A percentile compares a stretch with the other conserved stretches of the same genome.
Evolutionary conservation across 2,113 vertebrate genomes (phyloP).

Genomic region (Spheniscus mendiculus): DNA sequence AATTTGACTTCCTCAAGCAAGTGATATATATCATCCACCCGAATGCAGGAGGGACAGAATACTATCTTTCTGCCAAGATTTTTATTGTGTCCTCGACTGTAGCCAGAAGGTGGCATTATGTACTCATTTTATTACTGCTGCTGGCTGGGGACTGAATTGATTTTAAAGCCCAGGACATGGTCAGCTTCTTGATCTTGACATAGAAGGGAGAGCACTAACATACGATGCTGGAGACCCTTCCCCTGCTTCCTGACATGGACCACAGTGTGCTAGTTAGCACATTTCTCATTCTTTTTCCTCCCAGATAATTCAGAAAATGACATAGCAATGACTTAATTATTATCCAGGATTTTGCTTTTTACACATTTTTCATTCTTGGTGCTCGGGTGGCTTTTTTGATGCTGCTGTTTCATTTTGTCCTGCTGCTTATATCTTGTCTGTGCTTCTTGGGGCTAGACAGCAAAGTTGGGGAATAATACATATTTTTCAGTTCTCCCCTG

Average conservation of each 20-base stretch:
- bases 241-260: background rate
- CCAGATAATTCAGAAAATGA: background rate
- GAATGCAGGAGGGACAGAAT: background rate
- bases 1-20: conserved; percentile 68
- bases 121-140: conserved; percentile 34
- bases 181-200: background rate
- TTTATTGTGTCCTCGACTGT: background rate
- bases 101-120: conserved; percentile 69
- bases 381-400: background rate
- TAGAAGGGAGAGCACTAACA: background rate
- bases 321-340: background rate
- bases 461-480: background rate
- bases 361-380: background rate
- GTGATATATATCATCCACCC: conserved; percentile 61
- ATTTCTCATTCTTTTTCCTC: background rate
- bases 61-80: background rate
- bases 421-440: background rate
- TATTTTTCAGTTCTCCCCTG: background rate
- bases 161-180: background rate
- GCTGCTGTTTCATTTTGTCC: background rate
- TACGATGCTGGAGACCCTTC: background rate
- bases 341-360: background rate
- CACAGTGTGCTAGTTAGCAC: background rate
- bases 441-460: background rate
- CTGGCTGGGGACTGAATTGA: background rate